Conservation (phyloP, 2,888 invertebrate species). For the Dolichopus griseipennis region DNA sequence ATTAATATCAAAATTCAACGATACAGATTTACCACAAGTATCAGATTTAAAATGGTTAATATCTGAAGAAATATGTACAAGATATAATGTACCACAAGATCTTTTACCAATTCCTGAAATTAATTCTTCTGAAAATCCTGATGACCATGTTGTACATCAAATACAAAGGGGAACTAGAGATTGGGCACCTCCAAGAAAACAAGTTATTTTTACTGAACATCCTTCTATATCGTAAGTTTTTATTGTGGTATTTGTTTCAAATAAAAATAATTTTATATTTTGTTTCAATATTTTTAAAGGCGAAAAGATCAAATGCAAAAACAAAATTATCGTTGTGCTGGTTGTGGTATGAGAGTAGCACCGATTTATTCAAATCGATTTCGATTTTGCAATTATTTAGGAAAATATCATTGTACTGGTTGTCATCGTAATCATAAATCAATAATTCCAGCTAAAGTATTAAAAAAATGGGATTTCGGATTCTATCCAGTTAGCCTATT, state of each 20-base stretch:
- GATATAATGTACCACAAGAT: slow-evolving; percentile 63
- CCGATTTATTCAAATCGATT: slow-evolving; percentile 61
- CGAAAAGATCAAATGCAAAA: slow-evolving; percentile 55
- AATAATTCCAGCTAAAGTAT: slow-evolving; percentile 59
- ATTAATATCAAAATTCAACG: slow-evolving; percentile 64
- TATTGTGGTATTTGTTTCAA: slow-evolving; percentile 9
- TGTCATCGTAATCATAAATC: slow-evolving; percentile 72
- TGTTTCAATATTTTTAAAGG: slow-evolving; percentile 39
- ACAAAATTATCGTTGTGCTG: slow-evolving; percentile 73
- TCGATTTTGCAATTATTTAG: slow-evolving; percentile 74
- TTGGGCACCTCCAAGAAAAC: slow-evolving; percentile 78
- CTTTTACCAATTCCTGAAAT: slow-evolving; percentile 62
- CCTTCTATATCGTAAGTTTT: slow-evolving; percentile 44
- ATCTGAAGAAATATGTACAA: slow-evolving; percentile 47
- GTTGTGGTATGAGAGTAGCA: slow-evolving; percentile 74
- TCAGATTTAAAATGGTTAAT: slow-evolving; percentile 74
- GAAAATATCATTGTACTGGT: slow-evolving; percentile 76
- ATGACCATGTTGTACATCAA: slow-evolving; percentile 46
- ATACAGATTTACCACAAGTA: slow-evolving; percentile 65
- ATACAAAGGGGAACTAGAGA: slow-evolving; percentile 64
- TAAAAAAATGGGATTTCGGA: slow-evolving; percentile 45
- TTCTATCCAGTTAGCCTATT: slow-evolving; percentile 76
- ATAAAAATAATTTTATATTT: not conserved
- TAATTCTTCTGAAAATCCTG: slow-evolving; percentile 55
- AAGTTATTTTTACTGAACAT: slow-evolving; percentile 73